Conservation (phyloP, 2,113 vertebrate genomes). For the Bostrychus sinensis region DNA sequence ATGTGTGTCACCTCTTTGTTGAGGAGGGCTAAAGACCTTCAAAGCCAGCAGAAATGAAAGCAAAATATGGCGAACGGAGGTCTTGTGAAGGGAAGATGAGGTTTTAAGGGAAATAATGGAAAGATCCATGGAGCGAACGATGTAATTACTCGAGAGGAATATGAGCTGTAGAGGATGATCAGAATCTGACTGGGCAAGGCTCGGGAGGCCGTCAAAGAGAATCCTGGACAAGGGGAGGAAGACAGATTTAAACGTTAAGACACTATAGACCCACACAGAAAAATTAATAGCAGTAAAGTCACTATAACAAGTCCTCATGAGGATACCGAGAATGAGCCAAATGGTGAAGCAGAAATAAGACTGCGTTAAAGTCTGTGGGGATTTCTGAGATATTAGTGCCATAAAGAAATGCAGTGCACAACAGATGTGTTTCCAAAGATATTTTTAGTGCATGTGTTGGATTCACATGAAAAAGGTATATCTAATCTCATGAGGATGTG, state of each 20-base stretch:
- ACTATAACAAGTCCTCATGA: conserved; percentile 51
- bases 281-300: conserved; percentile 43
- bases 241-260: conserved; percentile 42
- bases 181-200: conserved; percentile 45
- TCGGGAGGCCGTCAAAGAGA: conserved; percentile 62
- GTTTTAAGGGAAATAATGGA: conserved; percentile 50
- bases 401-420: conserved; percentile 20
- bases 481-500: conserved; percentile 23
- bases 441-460: conserved; percentile 7
- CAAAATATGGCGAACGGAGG: conserved; percentile 24
- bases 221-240: conserved; percentile 46
- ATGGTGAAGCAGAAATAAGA: conserved; percentile 36
- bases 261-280: conserved; percentile 29
- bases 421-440: conserved; percentile 1
- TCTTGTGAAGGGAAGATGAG: conserved; percentile 21
- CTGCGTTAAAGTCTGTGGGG: conserved; percentile 39
- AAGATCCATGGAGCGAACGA: conserved; percentile 37
- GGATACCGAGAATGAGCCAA: conserved; percentile 27
- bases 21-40: neutral
- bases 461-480: conserved; percentile 12
- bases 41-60: conserved; percentile 4
- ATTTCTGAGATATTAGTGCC: conserved; percentile 36
- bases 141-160: conserved; percentile 56
- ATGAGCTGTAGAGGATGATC: conserved; percentile 39
- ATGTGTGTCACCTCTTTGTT: neutral